Conservation (phyloP, 2,797 vertebrate genomes). For the Australoheros facetus region DNA sequence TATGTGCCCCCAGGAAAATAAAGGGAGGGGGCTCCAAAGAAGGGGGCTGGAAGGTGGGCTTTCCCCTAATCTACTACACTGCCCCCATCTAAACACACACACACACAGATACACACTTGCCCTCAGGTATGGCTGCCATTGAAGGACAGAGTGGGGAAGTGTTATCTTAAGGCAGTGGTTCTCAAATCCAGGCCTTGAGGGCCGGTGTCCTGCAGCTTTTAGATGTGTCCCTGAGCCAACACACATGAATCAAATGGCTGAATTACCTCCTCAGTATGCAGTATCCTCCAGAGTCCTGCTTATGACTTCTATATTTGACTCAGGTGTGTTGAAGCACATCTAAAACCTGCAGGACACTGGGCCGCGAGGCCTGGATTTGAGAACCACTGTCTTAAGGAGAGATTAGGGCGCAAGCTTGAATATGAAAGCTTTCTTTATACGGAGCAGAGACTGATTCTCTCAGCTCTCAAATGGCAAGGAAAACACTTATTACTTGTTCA, state of each 20-base stretch:
- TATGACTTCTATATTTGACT: too few species aligned
- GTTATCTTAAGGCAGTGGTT: slow-evolving; percentile 18
- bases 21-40: slow-evolving; percentile 13
- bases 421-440: slow-evolving; percentile 10
- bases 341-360: too few species aligned
- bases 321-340: too few species aligned
- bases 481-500: background rate
- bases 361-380: too few species aligned
- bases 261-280: too few species aligned
- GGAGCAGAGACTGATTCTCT: background rate
- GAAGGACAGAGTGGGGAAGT: background rate
- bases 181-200: too few species aligned
- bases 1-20: slow-evolving; percentile 39
- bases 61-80: slow-evolving; percentile 25
- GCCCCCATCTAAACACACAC: background rate
- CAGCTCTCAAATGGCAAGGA: background rate
- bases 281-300: too few species aligned
- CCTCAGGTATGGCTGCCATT: slow-evolving; percentile 32
- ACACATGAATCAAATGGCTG: too few species aligned
- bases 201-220: too few species aligned
- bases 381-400: background rate
- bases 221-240: too few species aligned
- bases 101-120: slow-evolving; percentile 4
- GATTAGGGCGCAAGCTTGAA: slow-evolving; percentile 25
- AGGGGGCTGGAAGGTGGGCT: slow-evolving; percentile 24